Evolutionary conservation across 2,113 vertebrate species (phyloP).

Genomic region (Neodon shergylaensis): DNA sequence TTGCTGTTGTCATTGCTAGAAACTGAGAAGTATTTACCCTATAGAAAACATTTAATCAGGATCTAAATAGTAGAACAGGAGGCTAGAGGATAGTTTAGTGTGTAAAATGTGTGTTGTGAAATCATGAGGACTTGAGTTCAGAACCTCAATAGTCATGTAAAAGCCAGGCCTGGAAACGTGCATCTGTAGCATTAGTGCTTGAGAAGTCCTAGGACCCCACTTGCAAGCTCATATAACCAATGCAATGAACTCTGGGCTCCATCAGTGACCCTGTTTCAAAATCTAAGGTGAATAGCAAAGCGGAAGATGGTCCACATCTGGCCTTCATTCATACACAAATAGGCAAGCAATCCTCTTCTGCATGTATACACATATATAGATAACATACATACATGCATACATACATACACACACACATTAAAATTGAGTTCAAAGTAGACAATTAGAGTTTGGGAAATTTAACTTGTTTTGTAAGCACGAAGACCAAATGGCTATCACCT

Average conservation of each 20-base stretch:
- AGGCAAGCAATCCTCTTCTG: too few species aligned
- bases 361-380: neutral
- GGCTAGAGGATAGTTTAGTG: neutral
- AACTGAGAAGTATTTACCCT: neutral
- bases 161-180: neutral
- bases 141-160: neutral
- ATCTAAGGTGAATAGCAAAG: neutral
- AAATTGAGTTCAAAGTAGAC: neutral
- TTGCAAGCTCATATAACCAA: neutral
- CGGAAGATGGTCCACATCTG: neutral
- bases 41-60: neutral
- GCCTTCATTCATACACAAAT: neutral
- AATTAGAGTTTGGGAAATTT: neutral
- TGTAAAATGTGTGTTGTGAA: neutral
- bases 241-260: neutral
- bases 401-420: neutral
- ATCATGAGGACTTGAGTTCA: neutral
- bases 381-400: neutral
- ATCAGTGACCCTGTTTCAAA: neutral
- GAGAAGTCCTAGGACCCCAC: too few species aligned
- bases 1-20: neutral
- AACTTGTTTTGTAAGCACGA: neutral
- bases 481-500: neutral
- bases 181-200: neutral
- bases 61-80: neutral